Conservation (phyloP, 2,888 invertebrate genomes). For the Chymomyza fuscimana region DNA sequence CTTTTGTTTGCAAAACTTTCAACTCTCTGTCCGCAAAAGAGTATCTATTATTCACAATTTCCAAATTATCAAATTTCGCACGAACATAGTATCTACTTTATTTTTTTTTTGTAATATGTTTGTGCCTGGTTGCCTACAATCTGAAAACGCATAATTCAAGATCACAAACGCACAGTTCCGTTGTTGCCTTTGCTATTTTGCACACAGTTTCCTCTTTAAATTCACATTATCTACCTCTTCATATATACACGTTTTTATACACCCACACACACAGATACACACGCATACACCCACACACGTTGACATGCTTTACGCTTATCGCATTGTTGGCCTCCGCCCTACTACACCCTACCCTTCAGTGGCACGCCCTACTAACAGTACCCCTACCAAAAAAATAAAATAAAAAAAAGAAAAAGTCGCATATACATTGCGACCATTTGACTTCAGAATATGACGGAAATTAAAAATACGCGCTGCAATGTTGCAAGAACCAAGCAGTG, state of each 20-base stretch:
- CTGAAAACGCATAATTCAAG: slow-evolving; percentile 70
- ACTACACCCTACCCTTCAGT: too few species aligned
- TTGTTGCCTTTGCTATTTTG: slow-evolving; percentile 53
- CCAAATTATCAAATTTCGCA: neutral
- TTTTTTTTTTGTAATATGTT: neutral
- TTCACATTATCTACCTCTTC: slow-evolving; percentile 64
- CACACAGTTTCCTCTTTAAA: slow-evolving; percentile 69
- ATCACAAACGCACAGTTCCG: slow-evolving; percentile 68
- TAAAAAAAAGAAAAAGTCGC: slow-evolving; percentile 38
- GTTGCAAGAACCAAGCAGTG: slow-evolving; percentile 62
- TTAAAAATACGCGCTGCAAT: slow-evolving; percentile 73
- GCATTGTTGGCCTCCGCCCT: slow-evolving; percentile 25
- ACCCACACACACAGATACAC: slow-evolving; percentile 10
- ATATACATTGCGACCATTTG: slow-evolving; percentile 45
- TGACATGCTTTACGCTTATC: slow-evolving; percentile 72
- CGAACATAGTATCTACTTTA: neutral
- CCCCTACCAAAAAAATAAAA: slow-evolving; percentile 18
- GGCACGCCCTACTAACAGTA: neutral
- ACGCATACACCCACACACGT: slow-evolving; percentile 44
- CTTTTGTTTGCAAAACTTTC: too few species aligned
- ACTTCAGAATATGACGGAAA: slow-evolving; percentile 56
- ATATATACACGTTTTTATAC: slow-evolving; percentile 24
- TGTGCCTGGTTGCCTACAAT: slow-evolving; percentile 39
- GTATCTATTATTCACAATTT: neutral
- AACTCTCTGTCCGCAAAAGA: neutral